A percentile compares a stretch with the other conserved stretches of the same genome.
Conservation (phyloP, 2,797 vertebrate species). For the Nothura maculosa region DNA sequence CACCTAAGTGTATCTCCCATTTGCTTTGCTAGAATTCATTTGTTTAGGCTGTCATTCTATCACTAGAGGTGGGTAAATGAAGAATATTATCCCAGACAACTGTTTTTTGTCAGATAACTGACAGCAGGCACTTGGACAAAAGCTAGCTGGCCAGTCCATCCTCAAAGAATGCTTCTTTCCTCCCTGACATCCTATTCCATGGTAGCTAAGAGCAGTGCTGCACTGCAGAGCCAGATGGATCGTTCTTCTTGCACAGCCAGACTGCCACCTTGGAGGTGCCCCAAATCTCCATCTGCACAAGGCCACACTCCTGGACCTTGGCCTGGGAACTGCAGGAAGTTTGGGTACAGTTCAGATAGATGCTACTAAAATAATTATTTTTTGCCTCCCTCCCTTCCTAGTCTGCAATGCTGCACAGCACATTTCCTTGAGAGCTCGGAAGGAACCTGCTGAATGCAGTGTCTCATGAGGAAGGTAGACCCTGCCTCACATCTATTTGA, state of each 20-base stretch:
- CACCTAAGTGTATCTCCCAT: background rate
- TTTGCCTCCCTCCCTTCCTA: accelerated
- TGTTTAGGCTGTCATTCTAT: background rate
- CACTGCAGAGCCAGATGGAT: background rate
- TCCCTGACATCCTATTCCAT: background rate
- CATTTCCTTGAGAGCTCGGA: background rate
- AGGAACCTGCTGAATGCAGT: background rate
- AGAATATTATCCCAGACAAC: background rate
- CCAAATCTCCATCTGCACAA: background rate
- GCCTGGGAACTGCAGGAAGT: background rate
- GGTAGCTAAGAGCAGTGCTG: accelerated
- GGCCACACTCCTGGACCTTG: background rate
- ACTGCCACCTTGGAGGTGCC: background rate
- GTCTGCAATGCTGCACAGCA: background rate
- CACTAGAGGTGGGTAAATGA: background rate
- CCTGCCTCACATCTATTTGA: background rate
- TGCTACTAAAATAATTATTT: background rate
- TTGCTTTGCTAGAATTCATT: background rate
- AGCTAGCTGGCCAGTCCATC: background rate
- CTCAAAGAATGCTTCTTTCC: background rate
- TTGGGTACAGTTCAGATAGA: background rate
- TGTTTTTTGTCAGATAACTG: background rate
- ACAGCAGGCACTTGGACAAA: background rate
- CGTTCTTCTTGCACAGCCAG: background rate
- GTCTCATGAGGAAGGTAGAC: background rate